Conservation (phyloP, 1,140 invertebrate genomes). For the Ditylenchus dipsaci region DNA sequence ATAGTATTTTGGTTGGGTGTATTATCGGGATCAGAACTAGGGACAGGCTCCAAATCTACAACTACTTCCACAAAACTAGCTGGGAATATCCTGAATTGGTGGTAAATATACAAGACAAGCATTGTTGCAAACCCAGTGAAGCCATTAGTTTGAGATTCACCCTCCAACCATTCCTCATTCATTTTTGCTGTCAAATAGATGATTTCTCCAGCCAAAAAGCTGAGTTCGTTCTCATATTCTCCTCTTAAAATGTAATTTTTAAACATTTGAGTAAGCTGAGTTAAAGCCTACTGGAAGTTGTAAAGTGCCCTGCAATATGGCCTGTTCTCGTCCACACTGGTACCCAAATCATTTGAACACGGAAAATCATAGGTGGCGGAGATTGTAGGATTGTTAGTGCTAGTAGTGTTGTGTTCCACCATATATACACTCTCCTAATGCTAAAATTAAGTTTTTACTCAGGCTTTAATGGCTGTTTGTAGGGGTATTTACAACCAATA, state of each 20-base stretch:
- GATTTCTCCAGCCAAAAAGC: slow-evolving; percentile 38
- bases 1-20: background rate
- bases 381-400: background rate
- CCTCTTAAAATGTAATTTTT: slow-evolving; percentile 30
- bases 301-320: slow-evolving; percentile 36
- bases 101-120: background rate
- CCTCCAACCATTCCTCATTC: slow-evolving; percentile 45
- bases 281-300: slow-evolving; percentile 31
- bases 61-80: slow-evolving; percentile 39
- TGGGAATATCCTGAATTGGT: slow-evolving; percentile 32
- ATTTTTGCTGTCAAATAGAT: slow-evolving; percentile 25
- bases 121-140: background rate
- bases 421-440: background rate
- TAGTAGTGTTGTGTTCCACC: background rate
- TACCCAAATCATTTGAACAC: background rate
- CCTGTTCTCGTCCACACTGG: slow-evolving; percentile 1
- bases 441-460: background rate
- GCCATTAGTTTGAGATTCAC: slow-evolving; percentile 24
- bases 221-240: slow-evolving; percentile 40
- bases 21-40: too few species aligned
- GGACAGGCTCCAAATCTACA: slow-evolving; percentile 14
- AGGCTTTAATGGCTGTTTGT: too few species aligned
- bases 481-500: too few species aligned
- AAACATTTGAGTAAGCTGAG: background rate
- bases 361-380: background rate